These are phyloP conservation scores for Hassar affinis DNA, from an alignment of 2,113 vertebrate genomes.

Conservation along the genomic window DNA sequence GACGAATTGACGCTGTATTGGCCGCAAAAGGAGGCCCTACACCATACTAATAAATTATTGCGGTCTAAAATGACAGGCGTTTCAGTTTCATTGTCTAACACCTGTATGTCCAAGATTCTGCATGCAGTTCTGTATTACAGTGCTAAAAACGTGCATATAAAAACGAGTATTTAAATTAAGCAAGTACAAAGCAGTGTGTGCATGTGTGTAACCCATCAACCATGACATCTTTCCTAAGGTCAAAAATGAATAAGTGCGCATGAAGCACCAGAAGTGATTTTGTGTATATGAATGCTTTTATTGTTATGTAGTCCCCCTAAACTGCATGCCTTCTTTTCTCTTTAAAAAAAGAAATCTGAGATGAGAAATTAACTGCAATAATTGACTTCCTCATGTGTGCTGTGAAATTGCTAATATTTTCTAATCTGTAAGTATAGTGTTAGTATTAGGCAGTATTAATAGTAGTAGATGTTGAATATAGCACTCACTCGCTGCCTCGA, in stretches of 20 bases:
- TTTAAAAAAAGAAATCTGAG: not conserved
- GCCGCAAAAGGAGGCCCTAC: too few species aligned
- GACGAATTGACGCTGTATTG: too few species aligned
- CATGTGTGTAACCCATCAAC: not conserved
- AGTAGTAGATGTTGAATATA: not conserved
- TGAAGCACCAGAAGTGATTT: not conserved
- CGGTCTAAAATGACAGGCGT: too few species aligned
- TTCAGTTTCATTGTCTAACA: too few species aligned
- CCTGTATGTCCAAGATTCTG: not conserved
- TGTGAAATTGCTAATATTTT: not conserved
- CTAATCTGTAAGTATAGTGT: not conserved
- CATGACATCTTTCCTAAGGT: not conserved
- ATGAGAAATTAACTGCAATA: not conserved
- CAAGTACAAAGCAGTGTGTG: not conserved
- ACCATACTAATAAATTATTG: too few species aligned
- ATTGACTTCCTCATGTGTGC: not conserved
- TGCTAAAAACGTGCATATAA: not conserved
- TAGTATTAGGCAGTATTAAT: not conserved
- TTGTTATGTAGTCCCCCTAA: not conserved
- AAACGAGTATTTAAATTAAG: not conserved
- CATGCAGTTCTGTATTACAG: not conserved
- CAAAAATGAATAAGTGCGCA: slow-evolving; percentile 11
- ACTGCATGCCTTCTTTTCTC: not conserved
- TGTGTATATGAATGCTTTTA: not conserved
- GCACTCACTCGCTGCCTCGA: not conserved